Base-by-base conservation (phyloP, 1,140 invertebrate species). In the Geopemphigus sp. region DNA sequence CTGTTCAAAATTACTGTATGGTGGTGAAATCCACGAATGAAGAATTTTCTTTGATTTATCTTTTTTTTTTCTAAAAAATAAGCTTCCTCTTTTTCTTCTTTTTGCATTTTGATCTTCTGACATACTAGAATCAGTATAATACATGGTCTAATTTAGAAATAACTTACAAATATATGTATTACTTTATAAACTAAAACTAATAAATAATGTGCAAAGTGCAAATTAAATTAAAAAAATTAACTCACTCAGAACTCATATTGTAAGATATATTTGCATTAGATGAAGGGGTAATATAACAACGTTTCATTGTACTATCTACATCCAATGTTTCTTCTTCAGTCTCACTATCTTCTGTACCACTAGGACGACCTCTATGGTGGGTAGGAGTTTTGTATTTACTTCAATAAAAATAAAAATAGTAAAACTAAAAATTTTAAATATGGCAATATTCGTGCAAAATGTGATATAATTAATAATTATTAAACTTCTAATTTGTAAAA, bases 51-150 rank as follows among this genome's bases (percentile, higher is more conserved):
- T 90, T 11, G 87, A 88, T 84, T 92, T 92, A 84, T 92, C 90
- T 87, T 95, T 95, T 85, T 95, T 94, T 86, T 94, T 95, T 81
- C 94, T 90, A 84, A 95, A 96, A 88, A 96, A 95, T 63, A 95
- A 86, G 80, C 94, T 95, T 57, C 93, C 93, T 66, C 94, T 88
- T 86, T 95, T 96, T 81, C 93, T 89, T 84, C 93, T 87, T 85
- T 96, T 96, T 83, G 93, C 92, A 54, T 92, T 90, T 84, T 92
- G 91, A 84, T 91, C 90, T 84, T 93, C 92, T 83, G 92, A 93
- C n/a, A 88, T 89, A 85, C 88, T 89, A 85, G 88, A 91, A 53
- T n/a, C 53, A 1, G n/a, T 54, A 5, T n/a, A n/a, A 29, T n/a
- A 29, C 12, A 54, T 11, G 26, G 14, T 19, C 19, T 1, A 72